phyloP scores from a whole-genome alignment of 1,140 invertebrate species.

The Penaeus indicus region DNA sequence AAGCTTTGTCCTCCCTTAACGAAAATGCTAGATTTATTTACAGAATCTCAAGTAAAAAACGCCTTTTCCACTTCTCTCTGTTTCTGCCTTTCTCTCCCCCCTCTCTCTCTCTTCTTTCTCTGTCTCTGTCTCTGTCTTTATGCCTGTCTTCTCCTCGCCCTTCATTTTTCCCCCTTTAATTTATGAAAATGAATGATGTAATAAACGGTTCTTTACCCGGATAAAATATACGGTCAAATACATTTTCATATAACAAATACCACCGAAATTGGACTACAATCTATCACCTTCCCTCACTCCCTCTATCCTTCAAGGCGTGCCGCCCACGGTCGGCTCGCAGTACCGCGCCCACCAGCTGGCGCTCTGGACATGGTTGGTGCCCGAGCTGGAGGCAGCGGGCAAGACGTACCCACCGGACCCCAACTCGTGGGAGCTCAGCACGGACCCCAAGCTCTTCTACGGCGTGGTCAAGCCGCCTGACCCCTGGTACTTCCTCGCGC shows the following conservation, averaged over 20 bases:
- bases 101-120: background rate
- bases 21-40: too few species aligned
- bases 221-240: too few species aligned
- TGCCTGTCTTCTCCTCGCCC: background rate
- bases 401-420: constrained; percentile 86
- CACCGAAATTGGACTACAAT: too few species aligned
- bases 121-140: background rate
- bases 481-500: constrained; percentile 61
- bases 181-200: too few species aligned
- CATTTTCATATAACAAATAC: too few species aligned
- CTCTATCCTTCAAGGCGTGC: constrained; percentile 78
- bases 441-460: constrained; percentile 62
- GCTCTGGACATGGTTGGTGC: constrained; percentile 93
- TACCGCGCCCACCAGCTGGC: constrained; percentile 93
- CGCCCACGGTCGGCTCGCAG: constrained; percentile 91
- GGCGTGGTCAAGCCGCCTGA: constrained; percentile 62
- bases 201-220: too few species aligned
- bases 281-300: too few species aligned
- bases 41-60: background rate
- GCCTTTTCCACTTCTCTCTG: background rate
- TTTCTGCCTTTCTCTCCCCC: background rate
- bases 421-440: constrained; percentile 64
- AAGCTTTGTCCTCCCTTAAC: too few species aligned
- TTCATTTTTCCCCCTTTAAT: background rate
- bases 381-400: constrained; percentile 89